phyloP scores from a whole-genome alignment of 2,888 invertebrate species.

The Cephus sareptanus region DNA sequence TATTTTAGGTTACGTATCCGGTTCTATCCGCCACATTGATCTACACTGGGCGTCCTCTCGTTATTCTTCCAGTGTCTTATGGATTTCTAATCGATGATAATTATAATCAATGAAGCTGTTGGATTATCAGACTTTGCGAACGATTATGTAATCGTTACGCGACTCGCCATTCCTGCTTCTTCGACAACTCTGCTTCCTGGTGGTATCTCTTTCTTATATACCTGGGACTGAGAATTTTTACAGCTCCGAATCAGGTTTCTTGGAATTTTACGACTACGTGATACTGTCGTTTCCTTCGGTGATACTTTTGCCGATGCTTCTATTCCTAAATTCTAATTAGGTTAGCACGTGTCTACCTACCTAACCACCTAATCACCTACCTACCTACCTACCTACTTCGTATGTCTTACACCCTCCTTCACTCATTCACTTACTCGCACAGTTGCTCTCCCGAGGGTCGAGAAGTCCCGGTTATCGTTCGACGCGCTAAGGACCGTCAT shows the following conservation, averaged over 20 bases:
- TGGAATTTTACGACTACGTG: background rate
- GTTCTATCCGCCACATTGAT: background rate
- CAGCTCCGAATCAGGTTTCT: background rate
- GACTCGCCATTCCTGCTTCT: background rate
- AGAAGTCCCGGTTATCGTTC: background rate
- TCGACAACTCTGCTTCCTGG: background rate
- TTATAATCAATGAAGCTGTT: background rate
- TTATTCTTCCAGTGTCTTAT: too few species aligned
- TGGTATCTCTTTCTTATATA: background rate
- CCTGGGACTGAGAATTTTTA: background rate
- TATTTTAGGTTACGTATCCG: background rate
- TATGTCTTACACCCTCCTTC: too few species aligned
- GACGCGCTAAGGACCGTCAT: background rate
- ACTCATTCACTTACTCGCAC: background rate
- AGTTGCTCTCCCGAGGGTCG: background rate
- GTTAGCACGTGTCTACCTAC: background rate
- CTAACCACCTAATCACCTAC: too few species aligned
- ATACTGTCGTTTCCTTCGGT: background rate
- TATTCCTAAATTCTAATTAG: background rate
- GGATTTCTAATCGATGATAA: background rate
- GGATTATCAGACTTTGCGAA: background rate
- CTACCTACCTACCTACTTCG: background rate
- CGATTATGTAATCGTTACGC: background rate
- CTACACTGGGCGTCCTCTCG: background rate
- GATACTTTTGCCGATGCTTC: background rate